Conservation (phyloP, 2,113 vertebrate species). For the Cynocephalus volans region DNA sequence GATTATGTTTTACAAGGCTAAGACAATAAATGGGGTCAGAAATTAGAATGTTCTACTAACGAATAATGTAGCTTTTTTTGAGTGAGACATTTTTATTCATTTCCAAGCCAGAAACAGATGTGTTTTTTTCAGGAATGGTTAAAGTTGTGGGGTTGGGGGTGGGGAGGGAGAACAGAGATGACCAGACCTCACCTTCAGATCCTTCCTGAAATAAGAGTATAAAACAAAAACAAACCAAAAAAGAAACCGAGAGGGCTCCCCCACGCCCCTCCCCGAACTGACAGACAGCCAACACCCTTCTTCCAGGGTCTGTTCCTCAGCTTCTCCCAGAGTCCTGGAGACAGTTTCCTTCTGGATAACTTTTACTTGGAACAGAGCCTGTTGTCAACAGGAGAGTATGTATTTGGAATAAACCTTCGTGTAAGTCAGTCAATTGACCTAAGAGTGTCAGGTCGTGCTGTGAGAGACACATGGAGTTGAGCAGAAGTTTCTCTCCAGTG, state of each 20-base stretch:
- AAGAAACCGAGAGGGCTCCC: background rate
- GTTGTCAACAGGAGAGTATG: background rate
- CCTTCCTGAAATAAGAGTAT: background rate
- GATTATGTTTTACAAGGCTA: background rate
- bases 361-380: slow-evolving; percentile 6
- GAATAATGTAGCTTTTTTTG: background rate
- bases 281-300: background rate
- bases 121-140: background rate
- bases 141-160: background rate
- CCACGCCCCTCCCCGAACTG: background rate
- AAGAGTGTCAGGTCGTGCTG: background rate
- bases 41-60: background rate
- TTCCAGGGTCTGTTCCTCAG: background rate
- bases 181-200: background rate
- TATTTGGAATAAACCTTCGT: slow-evolving; percentile 11
- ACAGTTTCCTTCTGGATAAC: background rate
- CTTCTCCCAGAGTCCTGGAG: background rate
- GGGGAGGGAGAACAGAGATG: background rate
- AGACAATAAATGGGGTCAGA: background rate
- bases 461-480: background rate
- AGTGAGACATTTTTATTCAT: slow-evolving; percentile 1
- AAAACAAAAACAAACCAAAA: background rate
- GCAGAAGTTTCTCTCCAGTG: background rate
- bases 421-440: slow-evolving; percentile 18
- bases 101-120: background rate